phyloP scores from a whole-genome alignment of 2,113 vertebrate genomes.

The Sebastes fasciatus region DNA sequence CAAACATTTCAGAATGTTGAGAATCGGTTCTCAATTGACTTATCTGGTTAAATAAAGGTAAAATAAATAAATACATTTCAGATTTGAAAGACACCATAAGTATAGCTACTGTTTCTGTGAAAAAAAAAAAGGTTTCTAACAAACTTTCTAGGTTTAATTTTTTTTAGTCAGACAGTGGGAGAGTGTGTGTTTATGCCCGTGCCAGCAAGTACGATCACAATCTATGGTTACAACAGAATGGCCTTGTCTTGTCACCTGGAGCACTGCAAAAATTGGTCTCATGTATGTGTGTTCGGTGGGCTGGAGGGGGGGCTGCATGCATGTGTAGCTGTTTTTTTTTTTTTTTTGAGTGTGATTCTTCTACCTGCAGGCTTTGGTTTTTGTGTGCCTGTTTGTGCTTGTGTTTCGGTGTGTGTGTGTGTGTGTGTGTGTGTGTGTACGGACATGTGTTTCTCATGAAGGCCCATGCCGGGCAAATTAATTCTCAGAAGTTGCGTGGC shows the following conservation, averaged over 20 bases:
- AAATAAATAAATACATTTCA: no score
- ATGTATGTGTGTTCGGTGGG: slow-evolving; percentile 18
- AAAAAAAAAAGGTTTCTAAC: not conserved
- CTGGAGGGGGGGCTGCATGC: slow-evolving; percentile 49
- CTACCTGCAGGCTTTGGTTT: slow-evolving; percentile 80
- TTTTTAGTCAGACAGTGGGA: slow-evolving; percentile 2
- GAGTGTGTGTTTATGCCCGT: slow-evolving; percentile 30
- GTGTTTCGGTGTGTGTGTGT: slow-evolving; percentile 60
- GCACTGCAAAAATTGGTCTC: slow-evolving; percentile 60
- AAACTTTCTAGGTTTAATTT: slow-evolving; percentile 4
- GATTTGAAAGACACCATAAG: no score
- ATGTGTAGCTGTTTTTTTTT: slow-evolving; percentile 49
- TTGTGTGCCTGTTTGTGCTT: slow-evolving; percentile 69
- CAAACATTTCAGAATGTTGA: no score
- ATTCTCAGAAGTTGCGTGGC: slow-evolving; percentile 88
- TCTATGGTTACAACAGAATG: slow-evolving; percentile 75
- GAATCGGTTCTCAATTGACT: no score
- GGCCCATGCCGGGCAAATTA: slow-evolving; percentile 87
- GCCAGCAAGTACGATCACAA: slow-evolving; percentile 58
- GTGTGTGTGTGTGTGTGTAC: slow-evolving; percentile 69
- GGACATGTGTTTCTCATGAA: slow-evolving; percentile 90
- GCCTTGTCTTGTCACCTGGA: slow-evolving; percentile 81
- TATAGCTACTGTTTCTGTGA: not conserved
- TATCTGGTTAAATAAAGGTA: no score
- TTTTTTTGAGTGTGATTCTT: slow-evolving; percentile 58